Conservation (phyloP, 2,888 invertebrate genomes). For the Isotomurus palustris region DNA sequence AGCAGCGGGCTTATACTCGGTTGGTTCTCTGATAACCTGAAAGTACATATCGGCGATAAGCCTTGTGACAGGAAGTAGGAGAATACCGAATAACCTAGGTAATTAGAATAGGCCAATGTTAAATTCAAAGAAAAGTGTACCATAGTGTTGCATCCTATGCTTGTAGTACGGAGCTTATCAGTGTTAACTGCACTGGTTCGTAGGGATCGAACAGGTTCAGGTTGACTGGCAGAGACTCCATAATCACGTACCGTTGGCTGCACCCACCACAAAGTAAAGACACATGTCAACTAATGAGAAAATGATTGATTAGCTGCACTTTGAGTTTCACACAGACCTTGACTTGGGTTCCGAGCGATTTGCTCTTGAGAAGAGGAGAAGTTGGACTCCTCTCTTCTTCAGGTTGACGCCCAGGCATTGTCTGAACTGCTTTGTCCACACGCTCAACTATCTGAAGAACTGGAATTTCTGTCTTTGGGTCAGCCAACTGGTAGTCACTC, state of each 20-base stretch:
- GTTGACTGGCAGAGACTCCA: conserved; percentile 16
- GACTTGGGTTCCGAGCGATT: too few relatives aligned
- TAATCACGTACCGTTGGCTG: conserved; percentile 35
- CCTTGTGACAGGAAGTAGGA: too few relatives aligned
- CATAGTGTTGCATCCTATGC: conserved; percentile 24
- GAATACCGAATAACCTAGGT: too few relatives aligned
- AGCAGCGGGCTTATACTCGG: not conserved
- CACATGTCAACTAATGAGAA: too few relatives aligned
- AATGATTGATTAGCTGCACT: too few relatives aligned
- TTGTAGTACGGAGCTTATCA: conserved; percentile 17
- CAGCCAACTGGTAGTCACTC: conserved; percentile 36
- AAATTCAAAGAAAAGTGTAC: not conserved
- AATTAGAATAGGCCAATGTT: not conserved
- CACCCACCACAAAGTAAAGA: conserved; percentile 1
- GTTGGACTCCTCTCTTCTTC: too few relatives aligned
- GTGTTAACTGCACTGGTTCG: conserved; percentile 25
- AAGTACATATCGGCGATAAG: too few relatives aligned
- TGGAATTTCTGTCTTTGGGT: conserved; percentile 20
- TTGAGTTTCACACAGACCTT: too few relatives aligned
- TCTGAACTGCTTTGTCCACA: conserved; percentile 42
- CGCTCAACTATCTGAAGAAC: conserved; percentile 44
- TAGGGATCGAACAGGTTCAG: conserved; percentile 5
- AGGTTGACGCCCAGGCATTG: too few relatives aligned
- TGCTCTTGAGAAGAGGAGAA: too few relatives aligned
- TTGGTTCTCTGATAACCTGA: not conserved